A percentile compares a stretch with the other conserved stretches of the same genome.
Evolutionary conservation across 1,140 invertebrate genomes (phyloP).

Genomic region (Thalassaphorura encarpata): DNA sequence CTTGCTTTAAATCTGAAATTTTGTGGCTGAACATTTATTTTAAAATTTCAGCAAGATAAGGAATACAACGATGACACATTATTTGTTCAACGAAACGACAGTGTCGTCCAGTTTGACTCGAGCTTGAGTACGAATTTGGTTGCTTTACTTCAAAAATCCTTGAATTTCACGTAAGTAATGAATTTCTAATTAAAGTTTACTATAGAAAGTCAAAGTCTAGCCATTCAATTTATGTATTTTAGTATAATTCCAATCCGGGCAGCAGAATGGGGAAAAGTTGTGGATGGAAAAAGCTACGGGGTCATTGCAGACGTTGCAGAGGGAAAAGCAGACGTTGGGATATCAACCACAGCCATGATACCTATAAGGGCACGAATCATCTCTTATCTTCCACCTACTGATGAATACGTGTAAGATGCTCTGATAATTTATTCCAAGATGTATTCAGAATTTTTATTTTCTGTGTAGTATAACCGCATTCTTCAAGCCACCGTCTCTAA

Average conservation of each 20-base stretch:
- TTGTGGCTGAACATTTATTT: not conserved
- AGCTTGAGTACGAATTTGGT: slow-evolving; percentile 3
- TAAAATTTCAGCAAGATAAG: slow-evolving; percentile 1
- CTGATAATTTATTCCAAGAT: not conserved
- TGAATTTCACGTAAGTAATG: slow-evolving; percentile 15
- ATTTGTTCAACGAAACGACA: not conserved
- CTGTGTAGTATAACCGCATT: slow-evolving; percentile 22
- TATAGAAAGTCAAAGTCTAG: no score
- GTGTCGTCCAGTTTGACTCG: not conserved
- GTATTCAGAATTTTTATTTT: not conserved
- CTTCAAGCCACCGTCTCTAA: slow-evolving; percentile 13
- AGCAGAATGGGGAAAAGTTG: slow-evolving; percentile 2
- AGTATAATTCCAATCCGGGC: not conserved
- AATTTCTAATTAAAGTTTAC: not conserved
- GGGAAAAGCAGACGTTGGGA: slow-evolving; percentile 5
- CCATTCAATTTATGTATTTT: not conserved
- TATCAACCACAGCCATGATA: slow-evolving; percentile 5
- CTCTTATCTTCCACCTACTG: slow-evolving; percentile 19
- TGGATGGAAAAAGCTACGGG: slow-evolving; percentile 1
- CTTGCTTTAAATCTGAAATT: not conserved
- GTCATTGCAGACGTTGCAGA: not conserved
- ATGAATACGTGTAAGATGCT: slow-evolving; percentile 19
- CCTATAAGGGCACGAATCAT: slow-evolving; percentile 4
- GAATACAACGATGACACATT: slow-evolving; percentile 11
- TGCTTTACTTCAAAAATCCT: not conserved